A percentile compares a stretch with the other conserved stretches of the same genome.
These are phyloP conservation scores for Melanocharis versteri DNA, from an alignment of 2,113 vertebrate species.

Conservation along the genomic window DNA sequence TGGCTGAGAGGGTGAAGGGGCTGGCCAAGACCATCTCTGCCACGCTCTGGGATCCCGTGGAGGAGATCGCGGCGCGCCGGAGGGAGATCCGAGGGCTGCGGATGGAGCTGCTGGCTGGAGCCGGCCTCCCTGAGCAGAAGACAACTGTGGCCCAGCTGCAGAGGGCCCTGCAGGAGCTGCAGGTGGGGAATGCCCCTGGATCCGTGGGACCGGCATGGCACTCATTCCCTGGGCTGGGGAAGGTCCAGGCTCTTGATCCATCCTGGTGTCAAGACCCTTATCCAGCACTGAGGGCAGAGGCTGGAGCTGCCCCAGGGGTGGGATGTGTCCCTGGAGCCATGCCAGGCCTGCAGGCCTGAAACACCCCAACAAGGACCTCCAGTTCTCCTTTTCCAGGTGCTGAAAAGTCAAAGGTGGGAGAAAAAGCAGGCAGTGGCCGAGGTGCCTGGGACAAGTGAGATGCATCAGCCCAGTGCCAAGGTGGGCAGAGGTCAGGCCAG, in stretches of 20 bases:
- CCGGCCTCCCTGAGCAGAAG: constrained; percentile 6
- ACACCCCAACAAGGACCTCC: not conserved
- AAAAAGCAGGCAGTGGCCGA: constrained; percentile 33
- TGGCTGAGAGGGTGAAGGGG: constrained; percentile 56
- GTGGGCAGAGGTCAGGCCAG: not conserved
- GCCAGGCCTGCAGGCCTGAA: not conserved
- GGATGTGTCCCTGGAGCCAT: not conserved
- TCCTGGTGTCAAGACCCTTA: not conserved
- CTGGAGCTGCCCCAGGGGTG: not conserved
- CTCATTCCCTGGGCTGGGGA: fast-evolving
- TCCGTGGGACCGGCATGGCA: not conserved
- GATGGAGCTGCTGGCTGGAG: constrained; percentile 51
- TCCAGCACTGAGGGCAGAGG: not conserved
- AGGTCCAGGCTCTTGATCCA: not conserved
- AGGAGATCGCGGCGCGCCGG: constrained; percentile 21
- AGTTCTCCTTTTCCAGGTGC: constrained; percentile 42
- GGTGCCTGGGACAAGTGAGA: not conserved
- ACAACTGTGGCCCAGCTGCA: constrained; percentile 50
- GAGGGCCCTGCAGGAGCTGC: constrained; percentile 72
- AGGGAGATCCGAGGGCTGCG: constrained; percentile 64
- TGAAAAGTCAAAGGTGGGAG: constrained; percentile 75
- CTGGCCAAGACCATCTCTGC: constrained; percentile 59
- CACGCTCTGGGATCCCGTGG: constrained; percentile 68
- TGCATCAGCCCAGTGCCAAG: not conserved
- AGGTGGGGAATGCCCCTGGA: constrained; percentile 56